A percentile compares a stretch with the other conserved stretches of the same genome.
Conservation (phyloP, 2,797 vertebrate genomes). For the Sebastes paucispinis region DNA sequence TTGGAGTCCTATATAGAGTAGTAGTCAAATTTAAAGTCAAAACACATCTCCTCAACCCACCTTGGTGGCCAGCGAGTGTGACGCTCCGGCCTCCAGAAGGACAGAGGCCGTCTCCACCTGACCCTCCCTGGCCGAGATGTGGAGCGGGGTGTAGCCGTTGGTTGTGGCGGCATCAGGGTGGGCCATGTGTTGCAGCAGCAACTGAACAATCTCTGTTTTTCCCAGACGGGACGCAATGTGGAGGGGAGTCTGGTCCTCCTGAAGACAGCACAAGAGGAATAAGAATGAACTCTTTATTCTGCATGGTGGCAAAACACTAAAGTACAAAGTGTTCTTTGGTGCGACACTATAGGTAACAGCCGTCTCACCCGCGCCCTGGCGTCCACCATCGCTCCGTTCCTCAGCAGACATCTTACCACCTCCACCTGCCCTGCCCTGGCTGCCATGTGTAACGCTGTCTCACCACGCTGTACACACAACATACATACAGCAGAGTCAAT, state of each 20-base stretch:
- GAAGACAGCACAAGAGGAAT: neutral
- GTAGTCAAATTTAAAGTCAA: neutral
- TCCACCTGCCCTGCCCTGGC: conserved; percentile 97
- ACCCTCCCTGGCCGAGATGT: conserved; percentile 96
- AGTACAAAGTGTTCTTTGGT: neutral
- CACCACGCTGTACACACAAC: conserved; percentile 87
- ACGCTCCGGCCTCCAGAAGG: conserved; percentile 93
- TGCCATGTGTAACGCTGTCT: conserved; percentile 97
- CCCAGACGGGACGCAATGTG: conserved; percentile 98
- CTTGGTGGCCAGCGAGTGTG: conserved; percentile 95
- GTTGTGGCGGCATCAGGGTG: conserved; percentile 95
- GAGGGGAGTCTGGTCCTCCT: conserved; percentile 98
- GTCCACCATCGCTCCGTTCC: conserved; percentile 95
- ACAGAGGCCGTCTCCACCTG: conserved; percentile 94
- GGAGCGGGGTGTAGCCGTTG: conserved; percentile 95
- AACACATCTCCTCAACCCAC: conserved; percentile 69
- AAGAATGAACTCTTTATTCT: neutral
- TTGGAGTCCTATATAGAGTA: too few relatives aligned
- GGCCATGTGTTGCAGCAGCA: conserved; percentile 97
- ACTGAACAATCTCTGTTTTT: conserved; percentile 97
- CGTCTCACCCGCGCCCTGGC: conserved; percentile 93
- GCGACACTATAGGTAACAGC: neutral
- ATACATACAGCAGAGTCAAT: neutral
- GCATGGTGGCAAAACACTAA: neutral
- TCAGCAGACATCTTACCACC: conserved; percentile 95